These are phyloP conservation scores for Epizoanthus rinbou DNA, from an alignment of 92 coral and sea anemone species.

Conservation along the genomic window DNA sequence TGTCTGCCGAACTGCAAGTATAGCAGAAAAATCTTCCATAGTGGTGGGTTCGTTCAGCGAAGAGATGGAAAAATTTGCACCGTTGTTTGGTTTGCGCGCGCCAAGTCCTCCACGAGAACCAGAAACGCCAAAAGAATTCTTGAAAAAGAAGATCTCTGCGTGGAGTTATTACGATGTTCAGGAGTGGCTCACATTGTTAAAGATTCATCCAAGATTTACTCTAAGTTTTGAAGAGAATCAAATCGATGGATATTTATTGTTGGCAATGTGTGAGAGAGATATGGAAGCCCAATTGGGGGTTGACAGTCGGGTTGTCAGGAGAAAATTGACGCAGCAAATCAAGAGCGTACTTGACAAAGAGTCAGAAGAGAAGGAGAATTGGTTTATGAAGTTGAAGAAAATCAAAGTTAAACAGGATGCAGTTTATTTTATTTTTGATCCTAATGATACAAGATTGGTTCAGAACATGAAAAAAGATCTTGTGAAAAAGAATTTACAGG, in stretches of 20 bases:
- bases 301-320: conserved; percentile 83
- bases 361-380: conserved; percentile 59
- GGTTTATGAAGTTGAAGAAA: conserved; percentile 73
- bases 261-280: conserved; percentile 67
- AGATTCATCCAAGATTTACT: conserved; percentile 83
- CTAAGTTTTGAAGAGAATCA: conserved; percentile 92
- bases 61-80: conserved; percentile 78
- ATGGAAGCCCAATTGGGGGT: conserved; percentile 76
- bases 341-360: conserved; percentile 75
- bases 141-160: conserved; percentile 55
- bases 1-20: conserved; percentile 53
- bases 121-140: conserved; percentile 55
- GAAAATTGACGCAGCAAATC: conserved; percentile 73
- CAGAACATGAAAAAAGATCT: conserved; percentile 68
- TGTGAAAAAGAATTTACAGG: conserved; percentile 69
- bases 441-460: conserved; percentile 70
- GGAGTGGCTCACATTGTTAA: conserved; percentile 80
- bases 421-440: conserved; percentile 88
- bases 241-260: conserved; percentile 84
- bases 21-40: conserved; percentile 89
- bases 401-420: conserved; percentile 69
- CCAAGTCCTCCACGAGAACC: conserved; percentile 68
- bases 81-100: conserved; percentile 74
- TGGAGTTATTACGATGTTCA: conserved; percentile 89
- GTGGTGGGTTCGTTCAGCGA: conserved; percentile 86